A percentile compares a stretch with the other conserved stretches of the same genome.
phyloP scores from a whole-genome alignment of 2,888 invertebrate species.

The Mythimna ferrago region DNA sequence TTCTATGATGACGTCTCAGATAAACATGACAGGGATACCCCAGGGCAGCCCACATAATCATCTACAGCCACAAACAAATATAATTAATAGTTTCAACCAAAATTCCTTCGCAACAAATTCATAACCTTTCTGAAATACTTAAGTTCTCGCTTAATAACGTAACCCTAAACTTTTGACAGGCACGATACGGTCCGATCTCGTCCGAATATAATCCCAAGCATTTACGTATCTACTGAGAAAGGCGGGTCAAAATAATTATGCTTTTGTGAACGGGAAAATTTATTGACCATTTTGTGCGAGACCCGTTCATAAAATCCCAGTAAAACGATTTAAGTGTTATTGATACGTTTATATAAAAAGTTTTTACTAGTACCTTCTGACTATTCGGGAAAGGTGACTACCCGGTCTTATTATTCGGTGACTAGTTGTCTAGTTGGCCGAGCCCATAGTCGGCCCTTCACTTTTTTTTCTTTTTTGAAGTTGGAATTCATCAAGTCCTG shows the following conservation, averaged over 20 bases:
- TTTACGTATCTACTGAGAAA: conserved; percentile 27
- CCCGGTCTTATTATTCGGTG: not conserved
- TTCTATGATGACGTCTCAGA: not conserved
- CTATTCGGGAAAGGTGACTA: not conserved
- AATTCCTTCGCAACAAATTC: conserved; percentile 26
- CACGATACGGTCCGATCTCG: conserved; percentile 9
- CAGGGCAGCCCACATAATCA: not conserved
- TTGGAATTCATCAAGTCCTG: too few species aligned
- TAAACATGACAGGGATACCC: not conserved
- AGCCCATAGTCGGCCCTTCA: not conserved
- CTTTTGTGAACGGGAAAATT: conserved; percentile 10
- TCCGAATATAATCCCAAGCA: conserved; percentile 49
- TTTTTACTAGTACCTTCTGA: not conserved
- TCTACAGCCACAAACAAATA: conserved; percentile 12
- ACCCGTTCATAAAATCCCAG: not conserved
- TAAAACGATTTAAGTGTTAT: conserved; percentile 2
- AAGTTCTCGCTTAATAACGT: conserved; percentile 29
- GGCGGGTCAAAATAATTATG: conserved; percentile 45
- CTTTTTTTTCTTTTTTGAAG: not conserved
- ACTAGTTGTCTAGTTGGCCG: not conserved
- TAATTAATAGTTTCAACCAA: conserved; percentile 19
- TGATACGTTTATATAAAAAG: not conserved
- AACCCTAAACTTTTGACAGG: conserved; percentile 51
- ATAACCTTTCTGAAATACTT: conserved; percentile 32
- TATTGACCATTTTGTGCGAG: conserved; percentile 7